Evolutionary conservation across 2,797 vertebrate genomes (phyloP).

Genomic region (Carduelis carduelis): DNA sequence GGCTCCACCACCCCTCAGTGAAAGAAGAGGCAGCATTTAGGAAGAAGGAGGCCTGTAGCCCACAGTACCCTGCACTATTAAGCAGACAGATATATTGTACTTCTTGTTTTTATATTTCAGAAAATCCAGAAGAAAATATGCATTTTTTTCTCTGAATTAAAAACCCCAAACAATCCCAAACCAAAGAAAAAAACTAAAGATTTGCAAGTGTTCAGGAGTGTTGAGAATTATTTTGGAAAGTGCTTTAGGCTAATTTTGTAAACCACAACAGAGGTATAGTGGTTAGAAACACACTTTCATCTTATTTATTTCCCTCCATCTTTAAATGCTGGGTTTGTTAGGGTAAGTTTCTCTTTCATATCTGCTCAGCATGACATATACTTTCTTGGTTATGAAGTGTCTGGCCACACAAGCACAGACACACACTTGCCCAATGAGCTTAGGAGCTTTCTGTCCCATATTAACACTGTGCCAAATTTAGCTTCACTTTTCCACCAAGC

Average conservation of each 20-base stretch:
- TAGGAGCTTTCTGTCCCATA: not conserved
- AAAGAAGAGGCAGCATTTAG: not conserved
- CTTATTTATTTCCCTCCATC: not conserved
- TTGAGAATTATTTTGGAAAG: constrained; percentile 26
- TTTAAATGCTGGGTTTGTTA: constrained; percentile 12
- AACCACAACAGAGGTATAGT: constrained; percentile 4
- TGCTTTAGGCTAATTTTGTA: constrained; percentile 10
- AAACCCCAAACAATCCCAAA: not conserved
- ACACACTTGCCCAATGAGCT: not conserved
- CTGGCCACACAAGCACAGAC: not conserved
- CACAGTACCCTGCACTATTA: not conserved
- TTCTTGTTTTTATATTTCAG: not conserved
- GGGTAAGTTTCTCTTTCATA: not conserved
- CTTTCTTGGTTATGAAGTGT: not conserved
- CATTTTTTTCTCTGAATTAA: not conserved
- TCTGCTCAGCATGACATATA: not conserved
- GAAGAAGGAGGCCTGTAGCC: not conserved
- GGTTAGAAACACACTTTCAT: constrained; percentile 25
- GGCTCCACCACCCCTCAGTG: not conserved
- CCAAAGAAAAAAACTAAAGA: not conserved
- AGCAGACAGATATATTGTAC: not conserved
- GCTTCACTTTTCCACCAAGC: not conserved
- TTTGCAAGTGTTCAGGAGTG: constrained; percentile 17
- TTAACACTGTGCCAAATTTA: not conserved
- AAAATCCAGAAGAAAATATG: not conserved